Base-by-base conservation (phyloP, 2,888 invertebrate genomes). In the Eueremaeus valkanovi region DNA sequence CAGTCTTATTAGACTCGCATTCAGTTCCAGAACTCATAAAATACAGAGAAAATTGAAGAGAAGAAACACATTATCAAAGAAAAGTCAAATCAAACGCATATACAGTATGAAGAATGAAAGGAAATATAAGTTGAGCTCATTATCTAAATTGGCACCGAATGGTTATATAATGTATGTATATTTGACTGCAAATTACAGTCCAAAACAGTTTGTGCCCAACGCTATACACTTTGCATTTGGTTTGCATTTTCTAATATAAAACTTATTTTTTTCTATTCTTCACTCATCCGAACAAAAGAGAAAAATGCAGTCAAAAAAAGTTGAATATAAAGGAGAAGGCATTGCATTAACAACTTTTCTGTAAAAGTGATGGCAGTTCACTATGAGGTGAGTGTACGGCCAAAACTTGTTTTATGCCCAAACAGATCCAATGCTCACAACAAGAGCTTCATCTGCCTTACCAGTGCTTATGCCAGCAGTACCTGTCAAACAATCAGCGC, bases 401-500 rank as follows among this genome's bases (percentile, higher is more conserved):
- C 24, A 24, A 33, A 63, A 63, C 61, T 63, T 63, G 61, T 63
- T 63, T 63, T 33, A 31, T 9, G 33, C 24, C n/a, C 11, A 33
- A 5, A 29, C 5, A 8, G 5, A 5, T 5, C 49, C n/a, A 18
- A 29, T 8, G 21, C 27, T 27, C 9, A 58, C 11, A 5, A 27
- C 33, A 18, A 27, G 24, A 11, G 33, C 61, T 21, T 13, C 24
- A 31, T 31, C 33, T n/a, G n/a, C n/a, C 61, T n/a, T 16, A 31
- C 16, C 31, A 16, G 24, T 18, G 18, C 31, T 21, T 55, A n/a
- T 63, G 55, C 27, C 24, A 55, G 42, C 13, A n/a, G 42, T 33
- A 13, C 29, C 68, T 68, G 68, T 68, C 68, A 68, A 68, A 40
- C 40, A 40, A 21, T 68, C 68, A 68, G 68, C 68, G 42, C 31